These are phyloP conservation scores for Clarias laeviceps DNA, from an alignment of 2,797 vertebrate species.

Conservation along the genomic window DNA sequence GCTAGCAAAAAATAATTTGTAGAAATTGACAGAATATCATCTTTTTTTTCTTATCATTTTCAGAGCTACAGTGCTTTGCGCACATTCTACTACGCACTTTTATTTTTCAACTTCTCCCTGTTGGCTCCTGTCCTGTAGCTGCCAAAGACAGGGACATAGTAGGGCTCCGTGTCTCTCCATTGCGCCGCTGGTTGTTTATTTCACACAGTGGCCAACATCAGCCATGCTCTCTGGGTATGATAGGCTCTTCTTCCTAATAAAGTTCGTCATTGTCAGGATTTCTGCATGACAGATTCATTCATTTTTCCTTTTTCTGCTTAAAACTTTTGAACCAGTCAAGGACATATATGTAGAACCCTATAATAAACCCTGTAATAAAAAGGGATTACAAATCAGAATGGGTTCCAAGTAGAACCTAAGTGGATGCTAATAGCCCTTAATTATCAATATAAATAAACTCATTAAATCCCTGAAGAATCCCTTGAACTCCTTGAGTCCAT, in stretches of 20 bases:
- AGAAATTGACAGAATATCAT: background rate
- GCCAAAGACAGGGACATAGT: background rate
- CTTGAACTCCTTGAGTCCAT: background rate
- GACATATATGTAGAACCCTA: background rate
- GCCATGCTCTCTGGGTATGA: background rate
- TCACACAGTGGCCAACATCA: background rate
- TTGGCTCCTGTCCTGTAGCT: background rate
- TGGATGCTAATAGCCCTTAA: background rate
- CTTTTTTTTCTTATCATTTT: background rate
- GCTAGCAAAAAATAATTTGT: background rate
- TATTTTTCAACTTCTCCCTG: background rate
- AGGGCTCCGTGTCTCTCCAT: background rate
- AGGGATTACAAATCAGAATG: background rate
- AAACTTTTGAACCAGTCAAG: background rate
- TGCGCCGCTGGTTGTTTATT: conserved; percentile 13
- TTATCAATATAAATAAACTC: background rate
- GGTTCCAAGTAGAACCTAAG: background rate
- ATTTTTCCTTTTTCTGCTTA: background rate
- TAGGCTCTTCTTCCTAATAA: background rate
- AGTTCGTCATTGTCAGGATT: background rate
- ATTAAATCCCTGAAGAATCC: background rate
- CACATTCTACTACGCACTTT: background rate
- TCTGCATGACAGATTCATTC: background rate
- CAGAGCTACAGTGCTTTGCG: background rate
- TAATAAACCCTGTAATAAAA: background rate